Percentiles rank a stretch among this genome's conserved stretches.
phyloP scores from a whole-genome alignment of 2,797 vertebrate genomes.

The Lithobates sylvaticus region DNA sequence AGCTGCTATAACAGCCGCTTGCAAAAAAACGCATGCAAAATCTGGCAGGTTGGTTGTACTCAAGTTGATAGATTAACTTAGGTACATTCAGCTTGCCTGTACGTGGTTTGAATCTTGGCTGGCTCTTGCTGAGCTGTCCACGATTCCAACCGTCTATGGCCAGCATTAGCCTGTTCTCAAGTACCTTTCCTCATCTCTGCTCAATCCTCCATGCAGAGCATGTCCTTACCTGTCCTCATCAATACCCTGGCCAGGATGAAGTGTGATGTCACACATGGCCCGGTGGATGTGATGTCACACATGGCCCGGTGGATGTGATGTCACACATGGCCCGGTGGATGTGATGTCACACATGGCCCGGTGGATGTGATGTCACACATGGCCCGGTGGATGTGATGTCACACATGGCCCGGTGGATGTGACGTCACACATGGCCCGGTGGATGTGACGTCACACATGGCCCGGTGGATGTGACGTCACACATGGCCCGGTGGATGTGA shows the following conservation, averaged over 20 bases:
- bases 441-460: constrained; percentile 41
- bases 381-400: constrained; percentile 35
- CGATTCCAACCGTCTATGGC: too few species aligned
- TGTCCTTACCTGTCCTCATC: background rate
- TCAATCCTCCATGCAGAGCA: background rate
- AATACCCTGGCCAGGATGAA: background rate
- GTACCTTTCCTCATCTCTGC: background rate
- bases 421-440: constrained; percentile 42
- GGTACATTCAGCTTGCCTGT: too few species aligned
- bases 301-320: constrained; percentile 39
- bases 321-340: constrained; percentile 47
- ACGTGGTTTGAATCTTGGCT: too few species aligned
- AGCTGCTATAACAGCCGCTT: too few species aligned
- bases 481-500: constrained; percentile 42
- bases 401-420: constrained; percentile 46
- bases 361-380: constrained; percentile 38
- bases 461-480: constrained; percentile 34
- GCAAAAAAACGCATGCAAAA: too few species aligned
- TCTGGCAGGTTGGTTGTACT: too few species aligned
- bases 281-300: constrained; percentile 33
- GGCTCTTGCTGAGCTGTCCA: too few species aligned
- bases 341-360: constrained; percentile 42
- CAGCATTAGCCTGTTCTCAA: too few species aligned
- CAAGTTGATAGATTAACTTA: too few species aligned
- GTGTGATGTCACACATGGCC: constrained; percentile 44